A percentile compares a stretch with the other conserved stretches of the same genome.
These are phyloP conservation scores for Ianthella basta DNA, from an alignment of 37 sponge, comb jelly and placozoan species.

Conservation along the genomic window DNA sequence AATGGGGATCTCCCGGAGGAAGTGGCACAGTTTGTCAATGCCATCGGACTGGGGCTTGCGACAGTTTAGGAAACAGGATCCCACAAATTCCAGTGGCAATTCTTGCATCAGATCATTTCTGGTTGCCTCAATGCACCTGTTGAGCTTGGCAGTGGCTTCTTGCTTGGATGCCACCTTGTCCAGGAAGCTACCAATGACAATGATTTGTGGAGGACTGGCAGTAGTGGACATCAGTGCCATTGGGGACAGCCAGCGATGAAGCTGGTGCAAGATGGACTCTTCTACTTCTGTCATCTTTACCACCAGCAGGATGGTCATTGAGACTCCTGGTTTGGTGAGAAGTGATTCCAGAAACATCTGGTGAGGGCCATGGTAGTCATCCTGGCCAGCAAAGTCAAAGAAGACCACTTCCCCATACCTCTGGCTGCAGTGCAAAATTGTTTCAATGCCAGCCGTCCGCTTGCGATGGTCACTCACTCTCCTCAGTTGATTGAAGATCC, in stretches of 20 bases:
- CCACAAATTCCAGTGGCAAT: not conserved
- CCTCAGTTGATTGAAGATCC: not conserved
- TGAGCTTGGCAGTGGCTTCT: not conserved
- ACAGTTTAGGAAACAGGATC: not conserved
- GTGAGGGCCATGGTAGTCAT: conserved; percentile 27
- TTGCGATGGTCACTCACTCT: not conserved
- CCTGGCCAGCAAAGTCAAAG: conserved; percentile 30
- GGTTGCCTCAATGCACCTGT: not conserved
- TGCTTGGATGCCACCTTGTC: not conserved
- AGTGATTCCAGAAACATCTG: conserved; percentile 10
- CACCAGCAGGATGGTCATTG: not conserved
- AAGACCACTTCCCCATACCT: conserved; percentile 7
- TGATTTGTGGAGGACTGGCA: not conserved
- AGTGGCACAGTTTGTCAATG: not conserved
- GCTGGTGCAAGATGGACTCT: not conserved
- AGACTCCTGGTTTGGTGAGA: not conserved
- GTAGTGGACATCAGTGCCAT: not conserved
- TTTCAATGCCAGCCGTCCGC: conserved; percentile 17
- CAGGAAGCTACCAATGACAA: not conserved
- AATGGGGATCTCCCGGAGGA: not conserved
- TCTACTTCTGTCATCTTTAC: conserved; percentile 16
- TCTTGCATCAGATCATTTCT: not conserved
- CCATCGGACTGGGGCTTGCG: not conserved
- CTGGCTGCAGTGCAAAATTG: not conserved
- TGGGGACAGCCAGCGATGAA: conserved; percentile 5